Conservation (phyloP, 2,888 invertebrate species). For the Embidobia sp. region DNA sequence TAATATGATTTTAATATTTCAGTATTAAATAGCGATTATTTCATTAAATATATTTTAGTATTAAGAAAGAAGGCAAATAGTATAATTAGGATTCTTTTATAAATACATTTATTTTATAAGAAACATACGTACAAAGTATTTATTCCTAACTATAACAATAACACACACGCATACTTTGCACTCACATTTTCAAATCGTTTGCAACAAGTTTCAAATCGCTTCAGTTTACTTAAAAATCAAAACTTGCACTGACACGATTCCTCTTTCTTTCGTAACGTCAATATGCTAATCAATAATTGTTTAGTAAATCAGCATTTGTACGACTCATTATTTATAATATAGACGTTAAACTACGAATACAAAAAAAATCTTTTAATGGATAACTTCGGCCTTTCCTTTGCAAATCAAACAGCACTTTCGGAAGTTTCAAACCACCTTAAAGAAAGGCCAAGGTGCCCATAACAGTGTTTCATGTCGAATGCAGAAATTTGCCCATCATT, state of each 20-base stretch:
- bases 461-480: slow-evolving; percentile 62
- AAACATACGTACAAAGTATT: slow-evolving; percentile 42
- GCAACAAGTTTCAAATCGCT: not conserved
- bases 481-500: slow-evolving; percentile 35
- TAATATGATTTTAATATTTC: too few relatives aligned
- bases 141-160: slow-evolving; percentile 28
- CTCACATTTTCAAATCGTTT: slow-evolving; percentile 5
- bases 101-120: slow-evolving; percentile 53
- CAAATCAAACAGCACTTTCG: slow-evolving; percentile 49
- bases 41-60: too few relatives aligned
- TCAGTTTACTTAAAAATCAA: not conserved
- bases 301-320: slow-evolving; percentile 25
- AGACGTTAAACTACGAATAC: slow-evolving; percentile 17
- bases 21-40: too few relatives aligned
- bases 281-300: slow-evolving; percentile 14
- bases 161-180: slow-evolving; percentile 23
- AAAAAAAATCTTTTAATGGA: slow-evolving; percentile 71
- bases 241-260: not conserved
- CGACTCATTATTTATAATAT: slow-evolving; percentile 17
- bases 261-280: too few relatives aligned
- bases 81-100: too few relatives aligned
- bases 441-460: slow-evolving; percentile 81
- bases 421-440: slow-evolving; percentile 70
- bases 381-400: slow-evolving; percentile 81
- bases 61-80: too few relatives aligned